Base-by-base conservation (phyloP, 2,797 vertebrate species). In the Linurgus olivaceus region DNA sequence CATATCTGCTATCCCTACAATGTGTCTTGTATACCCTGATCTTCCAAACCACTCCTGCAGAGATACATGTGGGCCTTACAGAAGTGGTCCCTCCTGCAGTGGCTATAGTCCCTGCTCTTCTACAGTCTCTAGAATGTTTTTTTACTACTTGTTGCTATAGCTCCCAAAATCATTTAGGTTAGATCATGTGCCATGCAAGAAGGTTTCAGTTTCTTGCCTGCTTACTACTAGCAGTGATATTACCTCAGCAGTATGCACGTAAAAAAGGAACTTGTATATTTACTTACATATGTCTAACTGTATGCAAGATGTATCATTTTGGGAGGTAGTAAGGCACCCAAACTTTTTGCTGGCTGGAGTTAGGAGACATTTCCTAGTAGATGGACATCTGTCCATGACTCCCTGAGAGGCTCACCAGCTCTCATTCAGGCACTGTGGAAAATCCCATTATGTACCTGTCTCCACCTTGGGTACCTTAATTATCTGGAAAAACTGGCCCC, bases 1-100 rank as follows among this genome's bases (percentile, higher is more conserved):
- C 40, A 1, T n/a, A 10, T 11, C 24, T 1, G 2, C 70, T 45
- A 0, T 42, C 17, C 23, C 6, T 23, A 13, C 16, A 63, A 5
- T 3, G 3, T 15, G 35, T 73, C 59, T 70, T 23, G 9, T n/a
- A 4, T 87, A 23, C 44, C 20, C 20, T 45, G 37, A 70, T 25
- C 59, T 55, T 82, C 44, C 9, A 9, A 47, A 26, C 42, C 8
- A 1, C 18, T 58, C 47, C 44, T 45, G 18, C 37, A 40, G 67
- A 54, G 25, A 7, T 48, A 21, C 0, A 1, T 13, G 8, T 8
- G 11, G 20, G 6, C 40, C 16, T 66, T n/a, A 21, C 51, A 47
- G 58, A 84, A 82, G 54, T 38, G 38, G 4, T 58, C 7, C 2
- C 16, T 63, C 13, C 37, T 54, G 33, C 68, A 81, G 33, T 45